phyloP scores from a whole-genome alignment of 2,113 vertebrate genomes.

The Bombycilla garrulus region DNA sequence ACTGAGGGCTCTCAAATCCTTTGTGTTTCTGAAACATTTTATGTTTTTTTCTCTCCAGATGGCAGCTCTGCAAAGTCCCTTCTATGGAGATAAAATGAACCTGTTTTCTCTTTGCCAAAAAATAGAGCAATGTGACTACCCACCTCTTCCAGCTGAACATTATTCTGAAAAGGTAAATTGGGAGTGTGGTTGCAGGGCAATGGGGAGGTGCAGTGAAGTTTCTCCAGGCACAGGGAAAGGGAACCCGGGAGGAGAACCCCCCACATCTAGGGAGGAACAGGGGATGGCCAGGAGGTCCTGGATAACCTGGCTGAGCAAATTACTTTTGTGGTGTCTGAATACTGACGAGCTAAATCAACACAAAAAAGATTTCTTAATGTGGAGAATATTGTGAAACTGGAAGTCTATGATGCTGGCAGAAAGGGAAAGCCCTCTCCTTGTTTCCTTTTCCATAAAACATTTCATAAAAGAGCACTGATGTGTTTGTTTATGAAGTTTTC shows the following conservation, averaged over 20 bases:
- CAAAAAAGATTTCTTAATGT: background rate
- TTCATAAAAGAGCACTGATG: background rate
- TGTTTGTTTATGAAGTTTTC: background rate
- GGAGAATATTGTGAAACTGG: background rate
- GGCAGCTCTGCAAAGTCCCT: conserved; percentile 86
- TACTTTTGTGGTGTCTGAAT: rapidly evolving
- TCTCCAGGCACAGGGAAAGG: background rate
- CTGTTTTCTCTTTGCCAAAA: conserved; percentile 86
- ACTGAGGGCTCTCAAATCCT: background rate
- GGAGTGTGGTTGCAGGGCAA: background rate
- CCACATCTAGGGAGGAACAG: background rate
- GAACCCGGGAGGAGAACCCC: background rate
- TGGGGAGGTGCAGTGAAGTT: background rate
- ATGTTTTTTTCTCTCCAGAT: conserved; percentile 67
- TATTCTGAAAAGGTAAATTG: conserved; percentile 82
- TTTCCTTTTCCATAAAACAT: background rate
- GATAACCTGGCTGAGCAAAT: background rate
- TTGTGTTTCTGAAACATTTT: background rate
- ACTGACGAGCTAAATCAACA: background rate
- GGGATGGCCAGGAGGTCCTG: background rate
- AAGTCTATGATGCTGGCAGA: background rate
- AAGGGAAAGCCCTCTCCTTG: background rate
- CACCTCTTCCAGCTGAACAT: conserved; percentile 82
- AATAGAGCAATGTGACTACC: conserved; percentile 88
- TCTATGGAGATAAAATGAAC: conserved; percentile 88